phyloP scores from a whole-genome alignment of 2,797 vertebrate genomes.

The Falco berigora region DNA sequence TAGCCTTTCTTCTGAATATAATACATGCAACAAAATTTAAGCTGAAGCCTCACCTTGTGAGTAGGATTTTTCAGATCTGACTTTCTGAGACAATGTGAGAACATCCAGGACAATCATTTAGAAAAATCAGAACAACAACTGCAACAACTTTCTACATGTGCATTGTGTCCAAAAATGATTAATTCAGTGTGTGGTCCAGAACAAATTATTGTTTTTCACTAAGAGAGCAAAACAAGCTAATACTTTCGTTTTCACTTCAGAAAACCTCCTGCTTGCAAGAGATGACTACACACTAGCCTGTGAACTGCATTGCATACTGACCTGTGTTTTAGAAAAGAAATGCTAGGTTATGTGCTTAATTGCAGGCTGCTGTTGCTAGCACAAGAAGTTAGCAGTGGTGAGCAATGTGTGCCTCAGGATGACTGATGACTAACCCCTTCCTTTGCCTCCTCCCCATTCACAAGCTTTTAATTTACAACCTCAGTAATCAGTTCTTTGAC shows the following conservation, averaged over 20 bases:
- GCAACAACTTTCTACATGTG: neutral
- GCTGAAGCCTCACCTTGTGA: neutral
- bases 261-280: neutral
- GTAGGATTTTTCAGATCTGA: neutral
- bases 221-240: neutral
- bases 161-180: neutral
- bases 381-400: neutral
- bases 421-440: neutral
- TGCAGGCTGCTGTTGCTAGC: neutral
- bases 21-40: neutral
- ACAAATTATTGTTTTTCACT: slow-evolving; percentile 2
- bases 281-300: neutral
- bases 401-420: neutral
- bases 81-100: neutral
- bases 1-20: neutral
- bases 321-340: neutral
- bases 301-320: neutral
- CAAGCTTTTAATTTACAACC: slow-evolving; percentile 5
- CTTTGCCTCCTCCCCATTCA: neutral
- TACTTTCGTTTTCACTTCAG: slow-evolving; percentile 11
- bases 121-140: neutral
- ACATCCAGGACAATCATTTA: neutral
- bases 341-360: neutral
- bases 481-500: neutral
- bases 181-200: slow-evolving; percentile 42